These are phyloP conservation scores for Papilio glaucus DNA, from an alignment of 1,140 invertebrate species.

Conservation along the genomic window DNA sequence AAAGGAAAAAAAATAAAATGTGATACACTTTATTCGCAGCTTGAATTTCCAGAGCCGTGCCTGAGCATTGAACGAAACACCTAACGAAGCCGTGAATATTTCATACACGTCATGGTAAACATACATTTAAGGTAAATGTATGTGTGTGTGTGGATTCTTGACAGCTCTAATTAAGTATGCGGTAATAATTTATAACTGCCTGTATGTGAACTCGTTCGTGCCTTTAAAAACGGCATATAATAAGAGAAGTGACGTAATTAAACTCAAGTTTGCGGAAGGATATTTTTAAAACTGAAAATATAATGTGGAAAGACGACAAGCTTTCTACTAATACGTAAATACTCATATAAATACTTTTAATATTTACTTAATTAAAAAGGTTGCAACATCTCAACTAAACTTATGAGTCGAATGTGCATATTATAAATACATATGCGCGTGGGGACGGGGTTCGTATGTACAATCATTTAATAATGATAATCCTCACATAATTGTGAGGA, in stretches of 20 bases:
- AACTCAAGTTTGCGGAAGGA: slow-evolving; percentile 27
- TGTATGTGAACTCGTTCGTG: slow-evolving; percentile 23
- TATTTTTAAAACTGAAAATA: slow-evolving; percentile 15
- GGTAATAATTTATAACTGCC: slow-evolving; percentile 35
- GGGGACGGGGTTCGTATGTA: too few relatives aligned
- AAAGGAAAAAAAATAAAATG: neutral
- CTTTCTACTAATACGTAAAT: neutral
- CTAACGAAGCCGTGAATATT: slow-evolving; percentile 32
- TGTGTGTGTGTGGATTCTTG: slow-evolving; percentile 36
- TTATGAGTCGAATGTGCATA: too few relatives aligned
- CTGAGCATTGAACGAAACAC: slow-evolving; percentile 1
- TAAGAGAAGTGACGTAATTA: slow-evolving; percentile 37
- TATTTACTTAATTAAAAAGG: too few relatives aligned
- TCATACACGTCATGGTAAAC: slow-evolving; percentile 26
- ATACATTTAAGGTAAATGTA: slow-evolving; percentile 33
- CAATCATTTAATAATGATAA: too few relatives aligned
- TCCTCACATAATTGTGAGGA: too few relatives aligned
- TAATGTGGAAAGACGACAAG: slow-evolving; percentile 8
- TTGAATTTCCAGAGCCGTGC: slow-evolving; percentile 24
- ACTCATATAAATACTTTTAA: too few relatives aligned
- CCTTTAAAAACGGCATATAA: slow-evolving; percentile 27
- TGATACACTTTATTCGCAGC: slow-evolving; percentile 24
- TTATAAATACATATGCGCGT: too few relatives aligned
- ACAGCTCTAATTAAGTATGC: slow-evolving; percentile 37
- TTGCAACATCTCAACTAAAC: too few relatives aligned